Evolutionary conservation across 2,797 vertebrate species (phyloP).

Genomic region (Sebastes wilsoni): DNA sequence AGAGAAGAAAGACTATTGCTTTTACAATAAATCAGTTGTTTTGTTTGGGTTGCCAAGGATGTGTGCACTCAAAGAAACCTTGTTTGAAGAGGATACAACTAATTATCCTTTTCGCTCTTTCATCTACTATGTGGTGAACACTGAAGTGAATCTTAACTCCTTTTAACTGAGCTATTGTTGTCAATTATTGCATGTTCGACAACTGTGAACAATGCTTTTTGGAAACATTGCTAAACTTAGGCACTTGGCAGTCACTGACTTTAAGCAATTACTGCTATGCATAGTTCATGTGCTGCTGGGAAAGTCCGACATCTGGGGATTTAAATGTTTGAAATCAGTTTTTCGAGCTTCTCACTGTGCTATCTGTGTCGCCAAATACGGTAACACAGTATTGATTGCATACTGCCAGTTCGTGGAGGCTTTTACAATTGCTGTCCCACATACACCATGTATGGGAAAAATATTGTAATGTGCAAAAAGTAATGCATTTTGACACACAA

Average conservation of each 20-base stretch:
- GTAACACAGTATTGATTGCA: background rate
- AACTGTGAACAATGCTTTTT: background rate
- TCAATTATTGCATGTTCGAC: too few relatives aligned
- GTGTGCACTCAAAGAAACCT: background rate
- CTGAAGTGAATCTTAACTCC: background rate
- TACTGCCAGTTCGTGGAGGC: background rate
- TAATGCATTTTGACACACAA: background rate
- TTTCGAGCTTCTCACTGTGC: background rate
- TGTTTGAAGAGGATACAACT: background rate
- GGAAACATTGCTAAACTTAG: background rate
- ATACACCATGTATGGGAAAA: background rate
- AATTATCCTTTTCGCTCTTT: background rate
- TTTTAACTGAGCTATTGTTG: background rate
- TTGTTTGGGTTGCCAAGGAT: background rate
- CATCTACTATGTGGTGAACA: slow-evolving; percentile 13
- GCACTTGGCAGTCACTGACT: background rate
- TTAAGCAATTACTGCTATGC: background rate
- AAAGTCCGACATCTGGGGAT: background rate
- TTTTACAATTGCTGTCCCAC: background rate
- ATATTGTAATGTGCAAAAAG: background rate
- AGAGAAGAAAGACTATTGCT: background rate
- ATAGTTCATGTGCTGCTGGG: background rate
- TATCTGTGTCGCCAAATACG: background rate
- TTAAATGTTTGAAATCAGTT: background rate
- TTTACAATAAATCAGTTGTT: background rate